These are phyloP conservation scores for Smittia sp. DNA, from an alignment of 2,888 invertebrate species.

Conservation along the genomic window DNA sequence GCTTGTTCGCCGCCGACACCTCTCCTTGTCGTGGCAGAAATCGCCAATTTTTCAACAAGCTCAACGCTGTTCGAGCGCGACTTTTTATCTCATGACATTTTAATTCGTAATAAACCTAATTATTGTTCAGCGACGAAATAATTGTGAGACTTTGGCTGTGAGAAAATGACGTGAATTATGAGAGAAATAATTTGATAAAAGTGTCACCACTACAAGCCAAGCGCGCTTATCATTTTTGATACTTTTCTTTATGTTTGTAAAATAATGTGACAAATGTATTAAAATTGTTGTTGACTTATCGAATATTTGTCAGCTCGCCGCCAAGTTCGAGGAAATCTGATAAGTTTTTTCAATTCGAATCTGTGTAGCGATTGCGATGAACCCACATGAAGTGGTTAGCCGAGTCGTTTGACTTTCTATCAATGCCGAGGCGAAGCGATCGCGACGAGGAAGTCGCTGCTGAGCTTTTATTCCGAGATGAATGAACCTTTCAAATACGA, in stretches of 20 bases:
- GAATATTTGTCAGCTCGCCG: background rate
- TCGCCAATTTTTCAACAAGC: background rate
- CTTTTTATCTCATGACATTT: background rate
- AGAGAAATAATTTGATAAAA: constrained; percentile 5
- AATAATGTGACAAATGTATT: too few species aligned
- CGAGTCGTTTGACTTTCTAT: background rate
- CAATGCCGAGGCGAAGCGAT: too few species aligned
- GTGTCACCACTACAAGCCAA: background rate
- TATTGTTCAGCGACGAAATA: background rate
- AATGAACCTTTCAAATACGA: background rate
- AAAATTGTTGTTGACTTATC: background rate
- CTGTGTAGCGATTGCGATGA: background rate
- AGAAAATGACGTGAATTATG: background rate
- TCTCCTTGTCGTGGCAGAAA: background rate
- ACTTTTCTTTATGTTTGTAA: too few species aligned
- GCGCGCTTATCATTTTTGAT: background rate
- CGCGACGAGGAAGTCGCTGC: too few species aligned
- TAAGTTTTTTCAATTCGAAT: background rate
- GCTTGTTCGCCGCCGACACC: background rate
- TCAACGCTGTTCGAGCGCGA: background rate
- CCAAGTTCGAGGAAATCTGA: background rate
- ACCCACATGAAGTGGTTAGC: background rate
- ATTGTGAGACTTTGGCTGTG: background rate
- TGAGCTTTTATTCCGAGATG: background rate
- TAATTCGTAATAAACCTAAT: background rate